A percentile compares a stretch with the other conserved stretches of the same genome.
These are phyloP conservation scores for Melikaiella ostensackeni DNA, from an alignment of 2,888 invertebrate species.

Conservation along the genomic window DNA sequence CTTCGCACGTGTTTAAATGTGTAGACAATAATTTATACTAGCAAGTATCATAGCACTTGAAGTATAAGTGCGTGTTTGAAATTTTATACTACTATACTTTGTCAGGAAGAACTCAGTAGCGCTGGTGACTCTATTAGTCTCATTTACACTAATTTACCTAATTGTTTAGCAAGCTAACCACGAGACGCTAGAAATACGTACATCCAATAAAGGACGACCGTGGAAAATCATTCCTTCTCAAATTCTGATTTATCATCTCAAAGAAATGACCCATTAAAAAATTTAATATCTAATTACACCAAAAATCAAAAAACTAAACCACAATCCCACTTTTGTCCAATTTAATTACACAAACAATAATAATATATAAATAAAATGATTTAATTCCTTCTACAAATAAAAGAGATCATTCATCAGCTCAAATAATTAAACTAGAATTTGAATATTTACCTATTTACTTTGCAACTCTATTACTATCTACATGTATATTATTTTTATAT, in stretches of 20 bases:
- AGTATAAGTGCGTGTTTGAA: not conserved
- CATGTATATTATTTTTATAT: no score
- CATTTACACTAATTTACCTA: constrained; percentile 67
- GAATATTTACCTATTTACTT: no score
- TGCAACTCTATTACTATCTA: no score
- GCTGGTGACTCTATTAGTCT: constrained; percentile 63
- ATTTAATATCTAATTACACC: not conserved
- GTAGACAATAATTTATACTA: not conserved
- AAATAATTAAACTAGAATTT: no score
- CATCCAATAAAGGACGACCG: constrained; percentile 29
- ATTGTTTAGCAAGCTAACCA: constrained; percentile 61
- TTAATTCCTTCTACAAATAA: no score
- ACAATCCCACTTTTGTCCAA: not conserved
- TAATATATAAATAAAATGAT: no score
- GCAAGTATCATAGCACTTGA: not conserved
- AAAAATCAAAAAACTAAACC: not conserved
- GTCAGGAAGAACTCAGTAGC: constrained; percentile 37
- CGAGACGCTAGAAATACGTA: constrained; percentile 44
- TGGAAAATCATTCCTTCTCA: constrained; percentile 23
- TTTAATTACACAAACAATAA: no score
- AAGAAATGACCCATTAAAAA: constrained; percentile 5
- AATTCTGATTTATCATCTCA: not conserved
- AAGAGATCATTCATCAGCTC: no score
- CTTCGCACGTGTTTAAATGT: not conserved
- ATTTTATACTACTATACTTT: not conserved